Conservation (phyloP, 64 coral and sea anemone species). For the Dendronephthya gigantea region DNA sequence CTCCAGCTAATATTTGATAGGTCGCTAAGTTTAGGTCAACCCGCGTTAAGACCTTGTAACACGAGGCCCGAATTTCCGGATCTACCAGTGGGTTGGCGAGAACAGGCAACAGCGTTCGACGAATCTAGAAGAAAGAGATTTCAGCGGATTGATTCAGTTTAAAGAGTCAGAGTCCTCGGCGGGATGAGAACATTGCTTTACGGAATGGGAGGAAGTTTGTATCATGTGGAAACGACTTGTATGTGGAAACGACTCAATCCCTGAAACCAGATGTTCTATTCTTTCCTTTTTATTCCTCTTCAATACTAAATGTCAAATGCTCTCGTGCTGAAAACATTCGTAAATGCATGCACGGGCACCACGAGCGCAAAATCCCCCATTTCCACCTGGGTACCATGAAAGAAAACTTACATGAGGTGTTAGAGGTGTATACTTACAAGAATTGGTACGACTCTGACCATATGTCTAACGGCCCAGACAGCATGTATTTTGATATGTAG, state of each 20-base stretch:
- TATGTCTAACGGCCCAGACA: neutral
- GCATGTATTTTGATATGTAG: neutral
- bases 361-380: no score
- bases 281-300: no score
- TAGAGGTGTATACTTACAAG: neutral
- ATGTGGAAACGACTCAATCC: no score
- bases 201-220: no score
- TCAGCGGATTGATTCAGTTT: neutral
- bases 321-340: no score
- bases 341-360: no score
- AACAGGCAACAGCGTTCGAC: neutral
- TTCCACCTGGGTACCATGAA: no score
- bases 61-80: neutral
- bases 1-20: neutral
- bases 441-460: neutral
- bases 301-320: no score
- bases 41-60: neutral
- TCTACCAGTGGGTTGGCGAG: neutral
- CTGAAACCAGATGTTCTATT: no score
- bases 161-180: neutral
- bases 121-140: neutral
- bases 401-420: no score
- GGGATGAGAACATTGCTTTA: no score
- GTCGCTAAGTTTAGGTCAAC: neutral
- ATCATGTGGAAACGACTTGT: no score